Base-by-base conservation (phyloP, 2,113 vertebrate genomes). In the Cygnus atratus region DNA sequence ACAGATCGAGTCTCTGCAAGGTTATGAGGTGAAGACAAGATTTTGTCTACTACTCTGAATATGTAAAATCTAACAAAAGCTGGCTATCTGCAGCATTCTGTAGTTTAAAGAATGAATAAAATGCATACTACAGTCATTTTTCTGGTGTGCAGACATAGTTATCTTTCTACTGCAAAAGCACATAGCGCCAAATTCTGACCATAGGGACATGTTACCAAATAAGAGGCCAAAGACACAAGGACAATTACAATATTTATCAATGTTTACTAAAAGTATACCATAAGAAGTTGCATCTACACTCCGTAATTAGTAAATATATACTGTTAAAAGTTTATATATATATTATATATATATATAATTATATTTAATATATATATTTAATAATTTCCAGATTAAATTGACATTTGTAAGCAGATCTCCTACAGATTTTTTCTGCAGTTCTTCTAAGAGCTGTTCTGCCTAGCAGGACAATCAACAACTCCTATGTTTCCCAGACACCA, bases 171-270 rank as follows among this genome's bases (percentile, higher is more conserved):
- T 55, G 77, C 18, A 61, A 43, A 75, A 68, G 15, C 22, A 35
- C 0, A 17, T 48, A 41, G 14, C 20, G 41, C 22, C 72, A 80
- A 15, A 67, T 77, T 52, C 33, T 77, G 37, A 33, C n/a, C 25
- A 26, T 9, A 50, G 63, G 35, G 41, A 46, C 9, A 3, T 1
- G 1, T 6, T 25, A 11, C 8, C 35, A 77, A 77, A 25, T 37
- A 26, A 0, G 0, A 70, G 43, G 10, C 13, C 25, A 81, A 35
- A 0, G 1, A 25, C 57, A 66, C 13, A 65, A 58, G 37, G 22
- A 28, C 57, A 77, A 59, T 66, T 10, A 16, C 11, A 75, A 3
- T 8, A 43, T 13, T 68, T 77, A 80, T 22, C 61, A 55, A 1
- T 9, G 12, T 7, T 67, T 26, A 39, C 14, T 43, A 33, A 24